Percentiles rank a stretch among this genome's conserved stretches.
Conservation (phyloP, 1,140 invertebrate species). For the Monomorium pharaonis region DNA sequence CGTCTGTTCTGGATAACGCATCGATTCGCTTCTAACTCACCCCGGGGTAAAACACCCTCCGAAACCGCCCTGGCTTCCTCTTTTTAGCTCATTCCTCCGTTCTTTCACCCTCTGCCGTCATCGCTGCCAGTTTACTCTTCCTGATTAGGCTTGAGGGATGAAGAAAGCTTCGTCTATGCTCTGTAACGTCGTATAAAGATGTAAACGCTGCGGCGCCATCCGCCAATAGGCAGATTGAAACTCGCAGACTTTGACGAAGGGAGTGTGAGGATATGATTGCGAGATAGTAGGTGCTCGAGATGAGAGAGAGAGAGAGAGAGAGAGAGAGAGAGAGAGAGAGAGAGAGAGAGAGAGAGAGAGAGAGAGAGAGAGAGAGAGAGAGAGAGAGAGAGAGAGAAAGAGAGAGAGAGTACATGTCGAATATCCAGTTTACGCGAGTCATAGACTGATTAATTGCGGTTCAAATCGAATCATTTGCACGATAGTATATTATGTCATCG, state of each 20-base stretch:
- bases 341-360: not conserved
- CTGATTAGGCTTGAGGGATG: conserved; percentile 83
- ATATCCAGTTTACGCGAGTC: conserved; percentile 57
- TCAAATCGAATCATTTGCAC: conserved; percentile 66
- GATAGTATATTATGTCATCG: conserved; percentile 52
- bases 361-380: not conserved
- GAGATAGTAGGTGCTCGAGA: not conserved
- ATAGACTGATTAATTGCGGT: conserved; percentile 67
- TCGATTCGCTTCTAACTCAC: conserved; percentile 80
- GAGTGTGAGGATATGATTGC: conserved; percentile 13
- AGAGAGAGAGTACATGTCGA: not conserved
- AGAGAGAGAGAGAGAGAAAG: not conserved
- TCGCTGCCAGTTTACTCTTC: conserved; percentile 84
- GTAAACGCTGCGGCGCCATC: conserved; percentile 24
- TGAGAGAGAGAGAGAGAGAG: not conserved
- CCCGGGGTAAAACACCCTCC: conserved; percentile 66
- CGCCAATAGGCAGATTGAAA: conserved; percentile 27
- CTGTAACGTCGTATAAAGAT: conserved; percentile 58
- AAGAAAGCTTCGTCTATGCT: conserved; percentile 40
- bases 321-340: not conserved
- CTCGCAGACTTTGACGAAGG: conserved; percentile 14
- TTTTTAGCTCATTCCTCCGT: conserved; percentile 53
- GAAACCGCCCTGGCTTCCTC: conserved; percentile 60
- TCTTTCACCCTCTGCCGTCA: conserved; percentile 64
- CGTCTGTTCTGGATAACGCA: conserved; percentile 79